Conservation (phyloP, 2,888 invertebrate species). For the Colletes collaris region DNA sequence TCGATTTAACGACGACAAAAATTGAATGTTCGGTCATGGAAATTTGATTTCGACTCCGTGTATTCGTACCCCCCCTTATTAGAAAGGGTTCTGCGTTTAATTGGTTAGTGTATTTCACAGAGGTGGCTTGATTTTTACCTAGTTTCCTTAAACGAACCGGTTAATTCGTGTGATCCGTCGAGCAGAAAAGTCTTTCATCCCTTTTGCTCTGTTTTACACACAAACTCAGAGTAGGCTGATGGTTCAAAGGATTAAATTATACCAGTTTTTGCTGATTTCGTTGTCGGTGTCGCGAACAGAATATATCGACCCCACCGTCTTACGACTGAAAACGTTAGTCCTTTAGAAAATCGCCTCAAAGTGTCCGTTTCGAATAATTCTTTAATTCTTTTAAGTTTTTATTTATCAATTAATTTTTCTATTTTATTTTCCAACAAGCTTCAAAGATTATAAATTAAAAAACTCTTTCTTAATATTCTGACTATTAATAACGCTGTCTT, state of each 20-base stretch:
- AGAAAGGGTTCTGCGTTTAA: not conserved
- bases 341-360: too few species aligned
- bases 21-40: constrained; percentile 2
- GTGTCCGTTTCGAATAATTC: too few species aligned
- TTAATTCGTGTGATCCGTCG: not conserved
- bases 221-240: not conserved
- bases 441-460: too few species aligned
- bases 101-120: not conserved
- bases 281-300: too few species aligned
- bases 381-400: too few species aligned
- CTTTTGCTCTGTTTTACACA: not conserved
- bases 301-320: too few species aligned
- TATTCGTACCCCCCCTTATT: not conserved
- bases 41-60: too few species aligned
- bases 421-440: too few species aligned
- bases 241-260: not conserved
- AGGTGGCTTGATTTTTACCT: too few species aligned
- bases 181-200: not conserved
- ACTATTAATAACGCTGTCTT: too few species aligned
- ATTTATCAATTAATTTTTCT: too few species aligned
- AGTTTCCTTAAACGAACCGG: not conserved
- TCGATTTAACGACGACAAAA: constrained; percentile 9
- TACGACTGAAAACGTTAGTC: not conserved
- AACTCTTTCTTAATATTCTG: too few species aligned
- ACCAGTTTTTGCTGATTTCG: not conserved